Evolutionary conservation across 2,888 invertebrate genomes (phyloP).

Genomic region (Blera fallax): DNA sequence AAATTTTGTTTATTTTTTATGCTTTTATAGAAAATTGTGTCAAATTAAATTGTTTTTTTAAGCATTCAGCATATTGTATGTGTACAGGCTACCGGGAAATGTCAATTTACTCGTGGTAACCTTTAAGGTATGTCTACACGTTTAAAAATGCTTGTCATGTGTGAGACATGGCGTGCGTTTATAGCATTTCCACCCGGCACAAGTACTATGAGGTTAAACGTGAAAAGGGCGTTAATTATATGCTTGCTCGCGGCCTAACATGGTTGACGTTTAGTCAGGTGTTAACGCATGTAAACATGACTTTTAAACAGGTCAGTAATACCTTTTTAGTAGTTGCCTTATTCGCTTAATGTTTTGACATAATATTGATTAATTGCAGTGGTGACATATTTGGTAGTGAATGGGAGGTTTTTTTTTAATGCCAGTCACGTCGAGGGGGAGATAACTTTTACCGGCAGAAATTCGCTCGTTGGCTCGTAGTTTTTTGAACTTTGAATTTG

Average conservation of each 20-base stretch:
- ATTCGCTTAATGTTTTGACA: not conserved
- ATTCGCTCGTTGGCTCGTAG: not conserved
- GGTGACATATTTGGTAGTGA: not conserved
- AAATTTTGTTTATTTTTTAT: not conserved
- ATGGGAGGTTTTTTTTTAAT: not conserved
- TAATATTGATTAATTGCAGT: conserved; percentile 23
- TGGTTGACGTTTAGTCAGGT: conserved; percentile 27
- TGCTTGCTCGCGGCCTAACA: not conserved
- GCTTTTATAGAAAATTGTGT: not conserved
- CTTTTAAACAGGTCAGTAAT: conserved; percentile 22
- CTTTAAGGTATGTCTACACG: conserved; percentile 1
- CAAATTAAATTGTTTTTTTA: conserved; percentile 5
- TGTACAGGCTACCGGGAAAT: not conserved
- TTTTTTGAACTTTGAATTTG: not conserved
- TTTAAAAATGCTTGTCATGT: conserved; percentile 21
- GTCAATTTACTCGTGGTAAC: not conserved
- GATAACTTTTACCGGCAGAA: not conserved
- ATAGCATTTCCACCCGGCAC: conserved; percentile 10
- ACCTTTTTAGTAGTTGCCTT: not conserved
- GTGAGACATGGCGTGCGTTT: conserved; percentile 24
- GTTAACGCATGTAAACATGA: conserved; percentile 37
- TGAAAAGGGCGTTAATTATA: conserved; percentile 36
- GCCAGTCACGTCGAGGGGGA: not conserved
- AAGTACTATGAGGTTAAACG: conserved; percentile 10
- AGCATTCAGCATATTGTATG: not conserved